A percentile compares a stretch with the other conserved stretches of the same genome.
Conservation (phyloP, 2,888 invertebrate genomes). For the Cheilosia vernalis region DNA sequence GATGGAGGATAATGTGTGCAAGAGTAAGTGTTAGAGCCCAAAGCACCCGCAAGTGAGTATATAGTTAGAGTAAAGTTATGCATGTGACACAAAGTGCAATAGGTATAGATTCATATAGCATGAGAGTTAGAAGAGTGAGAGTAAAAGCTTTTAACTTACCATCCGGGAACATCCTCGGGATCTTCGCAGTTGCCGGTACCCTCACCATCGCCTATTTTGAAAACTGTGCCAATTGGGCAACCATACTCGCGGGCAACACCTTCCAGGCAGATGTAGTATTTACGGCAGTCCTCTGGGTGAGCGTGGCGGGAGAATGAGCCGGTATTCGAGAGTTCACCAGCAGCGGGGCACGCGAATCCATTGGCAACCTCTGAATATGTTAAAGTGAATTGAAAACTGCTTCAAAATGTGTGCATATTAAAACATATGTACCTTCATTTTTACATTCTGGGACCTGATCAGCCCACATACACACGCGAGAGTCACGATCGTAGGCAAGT, state of each 20-base stretch:
- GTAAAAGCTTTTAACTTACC: conserved; percentile 86
- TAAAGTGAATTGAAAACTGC: conserved; percentile 66
- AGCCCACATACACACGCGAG: conserved; percentile 98
- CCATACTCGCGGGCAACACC: conserved; percentile 96
- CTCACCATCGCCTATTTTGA: conserved; percentile 95
- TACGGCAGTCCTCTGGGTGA: conserved; percentile 96
- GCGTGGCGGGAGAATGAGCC: conserved; percentile 97
- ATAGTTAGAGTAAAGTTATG: conserved; percentile 25
- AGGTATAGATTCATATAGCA: conserved; percentile 61
- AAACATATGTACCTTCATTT: conserved; percentile 90
- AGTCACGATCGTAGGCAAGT: conserved; percentile 95
- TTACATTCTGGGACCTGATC: conserved; percentile 97
- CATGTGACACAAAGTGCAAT: conserved; percentile 22
- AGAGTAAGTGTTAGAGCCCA: conserved; percentile 75
- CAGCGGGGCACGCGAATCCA: conserved; percentile 93
- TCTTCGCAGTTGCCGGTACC: conserved; percentile 97
- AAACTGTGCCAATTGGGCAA: conserved; percentile 97
- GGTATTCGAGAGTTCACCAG: conserved; percentile 90
- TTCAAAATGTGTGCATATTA: not conserved
- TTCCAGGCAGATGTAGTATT: conserved; percentile 97
- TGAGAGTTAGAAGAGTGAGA: conserved; percentile 80
- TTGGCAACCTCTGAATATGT: conserved; percentile 91
- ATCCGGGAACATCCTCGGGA: conserved; percentile 97
- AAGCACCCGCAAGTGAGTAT: conserved; percentile 41
- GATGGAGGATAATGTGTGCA: conserved; percentile 83